These are phyloP conservation scores for Hedychridium roseum DNA, from an alignment of 2,888 invertebrate species.

Conservation along the genomic window DNA sequence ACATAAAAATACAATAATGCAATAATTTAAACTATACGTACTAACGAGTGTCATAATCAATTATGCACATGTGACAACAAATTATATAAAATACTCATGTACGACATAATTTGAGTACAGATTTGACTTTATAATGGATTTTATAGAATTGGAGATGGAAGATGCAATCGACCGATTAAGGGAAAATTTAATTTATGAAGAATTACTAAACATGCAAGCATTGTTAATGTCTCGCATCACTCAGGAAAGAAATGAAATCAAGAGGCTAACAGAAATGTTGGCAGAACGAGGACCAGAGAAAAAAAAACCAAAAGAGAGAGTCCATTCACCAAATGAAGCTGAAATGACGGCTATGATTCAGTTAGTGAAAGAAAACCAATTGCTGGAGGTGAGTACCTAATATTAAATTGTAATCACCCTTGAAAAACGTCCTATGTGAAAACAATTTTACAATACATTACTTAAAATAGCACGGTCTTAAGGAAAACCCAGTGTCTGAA, in stretches of 20 bases:
- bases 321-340: slow-evolving; percentile 64
- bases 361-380: slow-evolving; percentile 71
- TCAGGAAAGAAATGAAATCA: slow-evolving; percentile 77
- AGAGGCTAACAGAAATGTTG: slow-evolving; percentile 65
- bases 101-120: no score
- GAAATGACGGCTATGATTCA: slow-evolving; percentile 65
- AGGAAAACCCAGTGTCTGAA: no score
- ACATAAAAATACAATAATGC: no score
- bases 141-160: slow-evolving; percentile 30
- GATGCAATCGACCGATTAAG: slow-evolving; percentile 51
- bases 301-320: slow-evolving; percentile 43
- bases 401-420: no score
- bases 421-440: no score
- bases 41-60: no score
- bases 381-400: slow-evolving; percentile 71
- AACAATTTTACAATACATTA: not conserved
- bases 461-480: no score
- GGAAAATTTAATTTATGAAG: slow-evolving; percentile 61
- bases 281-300: slow-evolving; percentile 44
- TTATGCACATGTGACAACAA: no score
- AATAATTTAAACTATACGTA: no score
- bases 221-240: slow-evolving; percentile 75
- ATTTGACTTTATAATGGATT: not conserved
- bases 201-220: slow-evolving; percentile 72
- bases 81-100: no score